Evolutionary conservation across 1,140 invertebrate genomes (phyloP).

Genomic region (Tetramorium alpestre): DNA sequence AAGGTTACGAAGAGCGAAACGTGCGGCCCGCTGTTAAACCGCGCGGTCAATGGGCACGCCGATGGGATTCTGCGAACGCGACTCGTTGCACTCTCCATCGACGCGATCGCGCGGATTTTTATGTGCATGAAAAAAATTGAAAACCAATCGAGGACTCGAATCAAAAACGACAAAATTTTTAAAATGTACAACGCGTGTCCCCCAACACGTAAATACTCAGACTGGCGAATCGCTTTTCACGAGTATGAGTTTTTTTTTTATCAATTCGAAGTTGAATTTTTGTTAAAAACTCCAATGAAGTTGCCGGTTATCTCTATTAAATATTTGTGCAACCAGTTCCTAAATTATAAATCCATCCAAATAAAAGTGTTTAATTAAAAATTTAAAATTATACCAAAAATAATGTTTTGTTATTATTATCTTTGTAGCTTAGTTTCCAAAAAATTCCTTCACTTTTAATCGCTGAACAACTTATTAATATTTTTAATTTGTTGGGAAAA

Average conservation of each 20-base stretch:
- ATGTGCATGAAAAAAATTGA: slow-evolving; percentile 24
- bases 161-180: slow-evolving; percentile 6
- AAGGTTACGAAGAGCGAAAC: slow-evolving; percentile 59
- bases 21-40: slow-evolving; percentile 49
- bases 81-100: slow-evolving; percentile 4
- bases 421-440: background rate
- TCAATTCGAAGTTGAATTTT: background rate
- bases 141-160: slow-evolving; percentile 23
- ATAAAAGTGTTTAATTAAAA: background rate
- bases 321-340: background rate
- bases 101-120: slow-evolving; percentile 32
- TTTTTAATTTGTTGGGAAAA: background rate
- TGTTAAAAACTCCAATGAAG: slow-evolving; percentile 12
- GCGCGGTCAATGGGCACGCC: slow-evolving; percentile 33
- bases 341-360: background rate
- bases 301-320: slow-evolving; percentile 1
- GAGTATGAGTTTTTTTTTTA: background rate
- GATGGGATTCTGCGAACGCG: slow-evolving; percentile 33
- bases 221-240: background rate
- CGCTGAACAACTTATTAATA: background rate
- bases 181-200: background rate
- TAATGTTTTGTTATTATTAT: background rate
- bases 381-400: background rate
- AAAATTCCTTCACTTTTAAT: background rate
- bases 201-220: background rate